Evolutionary conservation across 53 echinoderm and acorn worm species (phyloP).

Genomic region (Hippasteria phrygiana): DNA sequence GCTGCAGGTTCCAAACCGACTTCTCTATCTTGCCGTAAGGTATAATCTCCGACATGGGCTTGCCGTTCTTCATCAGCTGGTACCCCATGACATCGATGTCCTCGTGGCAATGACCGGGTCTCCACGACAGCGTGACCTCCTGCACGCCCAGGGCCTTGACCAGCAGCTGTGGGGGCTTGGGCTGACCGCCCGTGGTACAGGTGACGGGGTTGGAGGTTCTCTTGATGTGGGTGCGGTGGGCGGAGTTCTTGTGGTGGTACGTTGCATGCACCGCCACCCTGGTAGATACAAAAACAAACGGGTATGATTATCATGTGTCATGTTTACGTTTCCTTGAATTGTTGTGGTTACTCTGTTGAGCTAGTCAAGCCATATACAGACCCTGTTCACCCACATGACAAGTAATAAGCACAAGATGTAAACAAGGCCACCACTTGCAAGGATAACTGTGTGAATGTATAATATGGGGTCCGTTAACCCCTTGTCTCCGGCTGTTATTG

Average conservation of each 20-base stretch:
- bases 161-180: constrained; percentile 62
- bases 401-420: no score
- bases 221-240: constrained; percentile 41
- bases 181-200: constrained; percentile 75
- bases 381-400: no score
- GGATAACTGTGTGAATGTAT: no score
- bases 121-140: constrained; percentile 72
- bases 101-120: constrained; percentile 75
- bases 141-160: constrained; percentile 67
- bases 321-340: no score
- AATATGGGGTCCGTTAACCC: no score
- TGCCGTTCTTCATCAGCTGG: constrained; percentile 65
- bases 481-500: no score
- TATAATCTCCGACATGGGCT: constrained; percentile 59
- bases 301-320: no score
- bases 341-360: no score
- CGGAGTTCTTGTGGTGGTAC: constrained; percentile 64
- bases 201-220: constrained; percentile 32
- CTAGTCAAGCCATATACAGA: no score
- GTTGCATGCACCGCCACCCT: constrained; percentile 73
- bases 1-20: constrained; percentile 72
- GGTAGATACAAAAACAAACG: not conserved
- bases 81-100: constrained; percentile 77
- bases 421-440: no score
- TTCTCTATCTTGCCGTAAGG: constrained; percentile 74